Percentiles rank a stretch among this genome's conserved stretches.
phyloP scores from a whole-genome alignment of 2,113 vertebrate species.

The Centropristis striata region DNA sequence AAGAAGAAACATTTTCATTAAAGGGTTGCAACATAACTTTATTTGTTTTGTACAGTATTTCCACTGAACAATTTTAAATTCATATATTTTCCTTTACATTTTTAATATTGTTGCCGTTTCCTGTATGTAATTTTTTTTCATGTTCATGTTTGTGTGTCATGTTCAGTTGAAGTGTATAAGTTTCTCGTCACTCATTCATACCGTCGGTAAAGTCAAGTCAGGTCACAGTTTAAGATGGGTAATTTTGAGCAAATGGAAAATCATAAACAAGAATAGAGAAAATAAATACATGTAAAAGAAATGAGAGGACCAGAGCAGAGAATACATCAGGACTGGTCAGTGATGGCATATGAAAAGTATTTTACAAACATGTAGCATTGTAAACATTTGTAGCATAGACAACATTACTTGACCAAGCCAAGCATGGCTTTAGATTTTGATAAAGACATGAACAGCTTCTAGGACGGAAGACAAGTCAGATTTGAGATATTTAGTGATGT shows the following conservation, averaged over 20 bases:
- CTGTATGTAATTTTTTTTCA: constrained; percentile 68
- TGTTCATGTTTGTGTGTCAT: constrained; percentile 86
- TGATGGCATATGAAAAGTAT: constrained; percentile 77
- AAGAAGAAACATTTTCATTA: constrained; percentile 28
- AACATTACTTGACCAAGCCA: constrained; percentile 73
- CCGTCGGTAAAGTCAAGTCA: constrained; percentile 88
- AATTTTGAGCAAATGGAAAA: constrained; percentile 77
- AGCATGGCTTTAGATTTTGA: constrained; percentile 77
- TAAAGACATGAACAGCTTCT: constrained; percentile 81
- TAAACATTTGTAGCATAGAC: constrained; percentile 84
- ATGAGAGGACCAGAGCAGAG: constrained; percentile 79
- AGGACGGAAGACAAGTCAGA: constrained; percentile 87
- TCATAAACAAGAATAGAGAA: constrained; percentile 69
- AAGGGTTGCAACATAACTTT: constrained; percentile 84
- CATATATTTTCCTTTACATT: constrained; percentile 81
- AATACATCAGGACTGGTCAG: constrained; percentile 75
- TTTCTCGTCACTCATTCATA: constrained; percentile 88
- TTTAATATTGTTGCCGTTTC: constrained; percentile 77
- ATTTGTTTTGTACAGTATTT: constrained; percentile 83
- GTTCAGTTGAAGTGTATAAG: constrained; percentile 82
- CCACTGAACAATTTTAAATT: constrained; percentile 80
- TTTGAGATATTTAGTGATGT: constrained; percentile 72
- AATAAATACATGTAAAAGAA: constrained; percentile 84
- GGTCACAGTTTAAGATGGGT: constrained; percentile 86
- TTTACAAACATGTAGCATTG: constrained; percentile 84